These are phyloP conservation scores for Sibirionetta formosa DNA, from an alignment of 2,797 vertebrate species.

Conservation along the genomic window DNA sequence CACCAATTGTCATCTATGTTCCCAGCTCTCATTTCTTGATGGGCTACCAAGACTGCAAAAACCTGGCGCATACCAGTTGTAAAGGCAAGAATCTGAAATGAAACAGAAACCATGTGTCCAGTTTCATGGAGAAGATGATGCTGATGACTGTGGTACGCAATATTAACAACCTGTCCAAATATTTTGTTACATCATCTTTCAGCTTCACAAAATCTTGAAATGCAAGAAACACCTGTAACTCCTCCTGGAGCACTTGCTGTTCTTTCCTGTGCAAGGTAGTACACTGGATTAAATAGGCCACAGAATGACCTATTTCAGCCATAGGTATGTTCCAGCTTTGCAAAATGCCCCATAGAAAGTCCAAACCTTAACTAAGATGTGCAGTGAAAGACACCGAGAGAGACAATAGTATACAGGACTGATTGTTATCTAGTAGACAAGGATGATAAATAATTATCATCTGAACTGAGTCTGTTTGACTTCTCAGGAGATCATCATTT, in stretches of 20 bases:
- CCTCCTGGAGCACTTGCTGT: neutral
- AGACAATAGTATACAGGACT: neutral
- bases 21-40: neutral
- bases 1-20: neutral
- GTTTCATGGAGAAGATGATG: neutral
- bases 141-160: neutral
- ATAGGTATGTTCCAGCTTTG: neutral
- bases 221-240: neutral
- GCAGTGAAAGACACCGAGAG: neutral
- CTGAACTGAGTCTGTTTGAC: neutral
- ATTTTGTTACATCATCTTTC: neutral
- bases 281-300: neutral
- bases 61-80: neutral
- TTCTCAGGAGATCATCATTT: constrained; percentile 37
- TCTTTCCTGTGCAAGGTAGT: neutral
- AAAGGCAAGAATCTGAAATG: neutral
- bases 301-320: fast-evolving
- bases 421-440: neutral
- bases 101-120: neutral
- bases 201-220: neutral
- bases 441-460: neutral
- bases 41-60: fast-evolving
- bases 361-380: neutral
- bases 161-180: neutral
- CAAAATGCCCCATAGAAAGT: neutral